Evolutionary conservation across 1,140 invertebrate genomes (phyloP).

Genomic region (Neodiprion virginianus): DNA sequence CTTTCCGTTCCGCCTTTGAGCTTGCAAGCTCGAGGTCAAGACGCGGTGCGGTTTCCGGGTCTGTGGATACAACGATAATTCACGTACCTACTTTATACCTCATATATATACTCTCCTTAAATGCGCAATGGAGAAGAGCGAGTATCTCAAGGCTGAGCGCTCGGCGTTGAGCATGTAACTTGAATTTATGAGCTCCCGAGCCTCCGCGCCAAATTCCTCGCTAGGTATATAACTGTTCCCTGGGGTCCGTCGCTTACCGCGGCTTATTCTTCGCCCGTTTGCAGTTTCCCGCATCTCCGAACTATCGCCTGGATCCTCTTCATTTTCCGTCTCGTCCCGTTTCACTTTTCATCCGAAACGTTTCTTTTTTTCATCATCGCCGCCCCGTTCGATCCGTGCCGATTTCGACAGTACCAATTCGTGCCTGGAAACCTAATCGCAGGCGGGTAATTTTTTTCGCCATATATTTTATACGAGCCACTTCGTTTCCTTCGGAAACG

Average conservation of each 20-base stretch:
- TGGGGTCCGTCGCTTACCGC: constrained; percentile 41
- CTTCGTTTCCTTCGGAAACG: no score
- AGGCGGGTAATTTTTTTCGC: no score
- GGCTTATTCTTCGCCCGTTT: constrained; percentile 18
- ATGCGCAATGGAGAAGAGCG: not conserved
- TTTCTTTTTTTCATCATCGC: no score
- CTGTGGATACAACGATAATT: not conserved
- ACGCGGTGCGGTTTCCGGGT: no score
- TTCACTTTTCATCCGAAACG: no score
- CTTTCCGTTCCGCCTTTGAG: no score
- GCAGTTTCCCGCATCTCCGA: not conserved
- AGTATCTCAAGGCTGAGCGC: not conserved
- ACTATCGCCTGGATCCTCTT: not conserved
- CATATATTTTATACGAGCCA: no score
- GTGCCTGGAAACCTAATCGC: no score
- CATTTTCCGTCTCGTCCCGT: no score
- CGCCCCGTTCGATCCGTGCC: no score
- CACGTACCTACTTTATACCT: not conserved
- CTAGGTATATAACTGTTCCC: constrained; percentile 34
- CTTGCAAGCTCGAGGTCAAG: no score
- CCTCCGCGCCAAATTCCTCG: constrained; percentile 41
- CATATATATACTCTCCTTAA: not conserved
- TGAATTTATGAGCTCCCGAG: constrained; percentile 46
- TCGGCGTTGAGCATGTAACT: constrained; percentile 37
- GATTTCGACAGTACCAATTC: no score